Base-by-base conservation (phyloP, 2,888 invertebrate species). In the Chaitophorus viminalis region DNA sequence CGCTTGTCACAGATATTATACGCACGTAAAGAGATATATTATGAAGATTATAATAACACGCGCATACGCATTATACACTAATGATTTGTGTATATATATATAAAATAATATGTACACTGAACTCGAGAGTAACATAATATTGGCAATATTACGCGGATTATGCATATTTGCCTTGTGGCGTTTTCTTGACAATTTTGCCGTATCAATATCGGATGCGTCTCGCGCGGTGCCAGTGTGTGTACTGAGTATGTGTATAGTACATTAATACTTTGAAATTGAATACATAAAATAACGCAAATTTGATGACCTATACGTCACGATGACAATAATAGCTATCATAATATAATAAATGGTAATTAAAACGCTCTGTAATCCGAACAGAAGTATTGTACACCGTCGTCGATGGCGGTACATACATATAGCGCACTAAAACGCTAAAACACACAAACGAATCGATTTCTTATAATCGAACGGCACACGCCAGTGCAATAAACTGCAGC, bases 111-210 rank as follows among this genome's bases (percentile, higher is more conserved):
- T 31, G 14, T 8, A 78, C 25, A n/a, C 31, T 78, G 25, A 60
- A n/a, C n/a, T 79, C 33, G 21, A n/a, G 31, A 65, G 60, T 52
- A 82, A 82, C 65, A 70, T 82, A 82, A 60, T 52, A 72, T 82
- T 70, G 52, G 65, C 39, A 79, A 65, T 79, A 79, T 29, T 68
- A 68, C 36, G 39, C 39, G 65, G 65, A 39, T 18, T n/a, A 25
- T 21, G 18, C 36, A 14, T 29, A 25, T 31, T 17, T 4, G 70
- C 31, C 21, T 8, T n/a, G 60, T 3, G 9, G 33, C 31, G 78
- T 60, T 78, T 33, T 78, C 54, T 33, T 33, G 25, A 25, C 33
- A 60, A 60, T 79, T 65, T 60, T 9, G n/a, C 18, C 18, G 11
- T 78, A 25, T 79, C 17, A 11, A 79, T 78, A 60, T 68, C 8